Base-by-base conservation (phyloP, 2,888 invertebrate species). In the Campaea margaritaria region DNA sequence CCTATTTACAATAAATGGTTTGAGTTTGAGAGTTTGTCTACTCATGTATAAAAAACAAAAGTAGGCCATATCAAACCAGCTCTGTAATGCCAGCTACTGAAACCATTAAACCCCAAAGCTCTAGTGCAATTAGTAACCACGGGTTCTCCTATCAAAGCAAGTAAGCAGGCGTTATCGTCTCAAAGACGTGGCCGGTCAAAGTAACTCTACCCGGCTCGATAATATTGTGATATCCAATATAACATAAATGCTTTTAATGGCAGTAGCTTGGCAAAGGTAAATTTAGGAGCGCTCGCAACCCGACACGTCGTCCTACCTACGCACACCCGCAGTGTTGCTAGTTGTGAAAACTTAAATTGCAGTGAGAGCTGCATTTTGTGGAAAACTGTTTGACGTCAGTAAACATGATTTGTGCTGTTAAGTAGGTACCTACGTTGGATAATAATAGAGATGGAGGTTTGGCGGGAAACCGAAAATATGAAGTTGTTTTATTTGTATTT, bases 231-330 rank as follows among this genome's bases (percentile, higher is more conserved):
- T 86, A 90, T 84, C 83, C 83, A 86, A 87, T 89, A 87, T 83
- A 86, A 85, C 86, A 85, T 87, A 87, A 90, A 91, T 85, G 91
- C 90, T 91, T 91, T 91, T 91, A 91, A 89, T 88, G 90, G 87
- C 87, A 81, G 86, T 81, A 86, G 87, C 85, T 77, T 70, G 76
- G 74, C 83, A 78, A 89, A 90, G 89, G 91, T 91, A 91, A 90
- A 91, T 91, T 90, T 91, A 91, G 91, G 91, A 90, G 91, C 86
- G 91, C 76, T 86, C 80, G 89, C 70, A 86, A 91, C 74, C 61
- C 62, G 85, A 91, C 69, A 88, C 59, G 59, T 61, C 85, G 80
- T 80, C 85, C 86, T 83, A 85, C 86, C 86, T 83, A 75, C 77
- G 71, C 3, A 21, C 21, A n/a, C n/a, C n/a, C n/a, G 21, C 51